Evolutionary conservation across 2,797 vertebrate genomes (phyloP), one percentile per base, ranked within the genome.

Genomic region (Cirrhinus mrigala): DNA sequence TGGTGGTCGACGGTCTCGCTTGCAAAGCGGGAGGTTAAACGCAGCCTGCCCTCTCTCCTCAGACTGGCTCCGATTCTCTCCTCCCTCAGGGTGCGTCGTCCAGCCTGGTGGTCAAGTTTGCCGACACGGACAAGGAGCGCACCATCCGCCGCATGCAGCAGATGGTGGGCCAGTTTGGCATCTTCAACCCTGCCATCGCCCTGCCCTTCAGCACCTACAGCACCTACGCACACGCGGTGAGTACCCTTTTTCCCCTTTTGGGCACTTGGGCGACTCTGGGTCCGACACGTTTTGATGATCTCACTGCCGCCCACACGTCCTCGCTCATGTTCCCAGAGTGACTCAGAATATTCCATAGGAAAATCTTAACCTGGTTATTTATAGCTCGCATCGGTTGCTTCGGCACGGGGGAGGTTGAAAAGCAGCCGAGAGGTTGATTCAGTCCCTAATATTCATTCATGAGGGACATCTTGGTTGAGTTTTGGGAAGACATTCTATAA

Each of bases 81-180:
- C 89, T 77, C 82, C 87, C 90, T 90, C 93, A 99, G 98, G 98
- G 98, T 7, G 98, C 98, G 56, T 99, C 98, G 89, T 99, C 98
- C 93, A 99, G 98, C 96, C 96, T 99, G 95, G 98, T 99, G 96
- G 98, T 99, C 92, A 99, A 99, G 94, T 99, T 99, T 86, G 98
- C 98, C 4, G 98, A 99, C 96, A 99, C 98, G n/a, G 98, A 99
- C 95, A 99, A 98, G 94, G 98, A 99, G 93, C 96, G 98, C 92
- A 99, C 98, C 74, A 96, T 99, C 86, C 96, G 98, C 81, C 97
- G 98, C 86, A 99, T 99, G 98, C 98, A 99, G 93, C 98, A 99
- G 96, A 99, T 99, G 98, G 98, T 99, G 89, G 98, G 98, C 87
- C 98, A 99, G 95, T 97, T 99, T 92, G 98, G 98, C 90, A 98